phyloP scores from a whole-genome alignment of 2,113 vertebrate species.

The Erythrolamprus reginae region DNA sequence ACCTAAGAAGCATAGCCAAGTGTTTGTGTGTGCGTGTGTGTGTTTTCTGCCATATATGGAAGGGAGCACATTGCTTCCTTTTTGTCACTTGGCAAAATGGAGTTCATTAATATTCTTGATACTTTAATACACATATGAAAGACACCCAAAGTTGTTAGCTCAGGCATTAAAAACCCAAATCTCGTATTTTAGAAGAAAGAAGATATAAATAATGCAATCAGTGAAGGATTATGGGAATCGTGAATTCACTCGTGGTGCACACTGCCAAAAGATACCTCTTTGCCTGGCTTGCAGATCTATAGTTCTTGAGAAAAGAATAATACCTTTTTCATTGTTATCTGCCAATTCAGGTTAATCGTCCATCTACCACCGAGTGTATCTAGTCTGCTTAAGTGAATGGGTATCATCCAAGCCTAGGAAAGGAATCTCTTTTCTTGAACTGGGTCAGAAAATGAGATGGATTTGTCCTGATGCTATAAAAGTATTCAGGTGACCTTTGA shows the following conservation, averaged over 20 bases:
- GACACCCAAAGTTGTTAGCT: background rate
- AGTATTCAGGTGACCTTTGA: background rate
- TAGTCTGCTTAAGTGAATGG: background rate
- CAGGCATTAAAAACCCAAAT: background rate
- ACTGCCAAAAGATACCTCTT: background rate
- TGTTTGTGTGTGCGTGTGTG: background rate
- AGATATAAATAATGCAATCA: background rate
- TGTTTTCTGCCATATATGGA: no score
- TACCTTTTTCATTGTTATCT: background rate
- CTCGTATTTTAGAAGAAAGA: background rate
- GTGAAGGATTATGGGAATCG: background rate
- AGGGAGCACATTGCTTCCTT: no score
- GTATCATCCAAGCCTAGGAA: background rate
- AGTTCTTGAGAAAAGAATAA: background rate
- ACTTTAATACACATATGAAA: background rate
- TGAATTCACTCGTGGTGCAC: background rate
- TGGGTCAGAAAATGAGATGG: background rate
- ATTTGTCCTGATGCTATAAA: background rate
- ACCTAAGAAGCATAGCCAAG: background rate
- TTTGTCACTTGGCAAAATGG: no score
- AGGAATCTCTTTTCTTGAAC: background rate
- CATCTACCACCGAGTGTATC: background rate
- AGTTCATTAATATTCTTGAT: no score
- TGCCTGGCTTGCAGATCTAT: background rate
- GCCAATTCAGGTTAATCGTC: background rate